phyloP scores from a whole-genome alignment of 2,797 vertebrate species.

The Protosalanx chinensis region DNA sequence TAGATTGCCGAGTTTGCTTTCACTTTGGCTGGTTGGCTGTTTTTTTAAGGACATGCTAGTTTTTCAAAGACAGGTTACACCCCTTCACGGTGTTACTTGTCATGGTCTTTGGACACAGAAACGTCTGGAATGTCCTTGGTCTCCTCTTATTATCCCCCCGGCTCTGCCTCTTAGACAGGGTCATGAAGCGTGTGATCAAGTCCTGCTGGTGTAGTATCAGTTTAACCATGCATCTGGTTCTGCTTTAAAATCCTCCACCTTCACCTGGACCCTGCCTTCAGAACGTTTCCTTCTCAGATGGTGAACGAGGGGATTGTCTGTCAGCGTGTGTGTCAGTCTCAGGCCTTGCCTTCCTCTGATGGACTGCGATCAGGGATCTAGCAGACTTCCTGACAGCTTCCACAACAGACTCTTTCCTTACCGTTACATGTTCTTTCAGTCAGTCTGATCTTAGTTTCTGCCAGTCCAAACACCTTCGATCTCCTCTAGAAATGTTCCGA shows the following conservation, averaged over 20 bases:
- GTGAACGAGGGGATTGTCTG: neutral
- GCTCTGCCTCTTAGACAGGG: neutral
- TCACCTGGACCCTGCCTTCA: neutral
- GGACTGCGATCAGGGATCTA: conserved; percentile 43
- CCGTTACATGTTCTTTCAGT: conserved; percentile 30
- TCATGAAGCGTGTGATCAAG: neutral
- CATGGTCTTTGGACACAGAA: neutral
- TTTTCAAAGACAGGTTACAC: conserved; percentile 52
- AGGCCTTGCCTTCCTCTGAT: conserved; percentile 27
- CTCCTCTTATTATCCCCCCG: conserved; percentile 25
- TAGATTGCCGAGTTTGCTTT: conserved; percentile 46
- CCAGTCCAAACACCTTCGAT: conserved; percentile 26
- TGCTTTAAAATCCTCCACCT: neutral
- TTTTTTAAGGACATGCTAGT: conserved; percentile 63
- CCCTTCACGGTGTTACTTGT: conserved; percentile 52
- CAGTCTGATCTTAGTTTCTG: conserved; percentile 35
- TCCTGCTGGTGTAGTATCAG: conserved; percentile 2
- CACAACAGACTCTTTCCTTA: conserved; percentile 40
- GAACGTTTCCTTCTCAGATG: neutral
- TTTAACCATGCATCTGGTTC: neutral
- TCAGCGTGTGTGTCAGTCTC: conserved; percentile 6
- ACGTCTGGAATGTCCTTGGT: conserved; percentile 49
- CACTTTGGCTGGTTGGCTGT: conserved; percentile 39
- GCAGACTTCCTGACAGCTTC: conserved; percentile 38
- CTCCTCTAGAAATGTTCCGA: too few relatives aligned